Percentiles rank a stretch among this genome's conserved stretches.
phyloP scores from a whole-genome alignment of 2,888 invertebrate genomes.

The Hoplodrina blanda region DNA sequence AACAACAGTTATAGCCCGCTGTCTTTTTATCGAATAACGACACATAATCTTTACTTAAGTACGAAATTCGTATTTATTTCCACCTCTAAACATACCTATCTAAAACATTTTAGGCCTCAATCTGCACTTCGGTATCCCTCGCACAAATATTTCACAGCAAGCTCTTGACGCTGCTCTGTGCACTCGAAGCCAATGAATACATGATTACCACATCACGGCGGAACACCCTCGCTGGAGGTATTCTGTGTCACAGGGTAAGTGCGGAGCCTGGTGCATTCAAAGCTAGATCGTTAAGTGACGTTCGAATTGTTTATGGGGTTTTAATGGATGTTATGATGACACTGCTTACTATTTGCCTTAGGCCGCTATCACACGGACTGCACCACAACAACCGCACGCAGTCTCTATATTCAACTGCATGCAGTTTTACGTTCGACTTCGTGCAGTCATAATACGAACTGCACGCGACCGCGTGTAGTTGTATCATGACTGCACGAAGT shows the following conservation, averaged over 20 bases:
- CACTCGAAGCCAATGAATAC: slow-evolving; percentile 54
- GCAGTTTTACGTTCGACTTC: no score
- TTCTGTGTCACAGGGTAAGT: slow-evolving; percentile 12
- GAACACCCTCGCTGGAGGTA: slow-evolving; percentile 7
- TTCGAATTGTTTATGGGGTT: slow-evolving; percentile 29
- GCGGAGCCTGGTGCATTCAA: slow-evolving; percentile 9
- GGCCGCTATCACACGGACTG: no score
- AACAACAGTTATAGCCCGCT: no score
- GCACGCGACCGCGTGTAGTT: no score
- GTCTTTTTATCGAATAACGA: no score
- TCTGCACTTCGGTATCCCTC: background rate
- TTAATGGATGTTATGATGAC: background rate
- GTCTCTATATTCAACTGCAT: no score
- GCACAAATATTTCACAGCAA: slow-evolving; percentile 34
- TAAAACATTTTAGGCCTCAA: background rate
- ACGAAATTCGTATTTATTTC: no score
- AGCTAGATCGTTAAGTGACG: slow-evolving; percentile 10
- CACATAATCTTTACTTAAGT: no score
- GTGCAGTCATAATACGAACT: no score
- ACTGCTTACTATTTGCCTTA: background rate
- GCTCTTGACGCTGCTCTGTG: slow-evolving; percentile 6
- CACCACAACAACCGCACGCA: no score
- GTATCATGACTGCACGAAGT: no score
- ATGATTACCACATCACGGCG: slow-evolving; percentile 26
- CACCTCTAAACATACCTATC: background rate